A percentile compares a stretch with the other conserved stretches of the same genome.
These are phyloP conservation scores for Lophotis ruficrista DNA, from an alignment of 2,113 vertebrate species.

Conservation along the genomic window DNA sequence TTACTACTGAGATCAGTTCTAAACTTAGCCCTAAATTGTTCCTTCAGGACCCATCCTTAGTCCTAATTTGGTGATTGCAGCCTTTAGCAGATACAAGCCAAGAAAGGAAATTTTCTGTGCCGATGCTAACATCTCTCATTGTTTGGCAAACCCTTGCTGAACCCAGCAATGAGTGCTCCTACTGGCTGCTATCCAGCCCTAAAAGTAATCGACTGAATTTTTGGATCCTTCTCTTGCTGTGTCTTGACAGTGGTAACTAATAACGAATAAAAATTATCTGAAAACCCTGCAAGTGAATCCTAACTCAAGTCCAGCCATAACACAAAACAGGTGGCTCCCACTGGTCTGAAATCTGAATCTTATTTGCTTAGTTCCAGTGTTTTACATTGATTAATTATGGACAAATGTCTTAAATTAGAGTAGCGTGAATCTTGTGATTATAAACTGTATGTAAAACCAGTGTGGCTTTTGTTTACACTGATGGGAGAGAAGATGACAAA, in stretches of 20 bases:
- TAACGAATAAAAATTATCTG: conserved; percentile 5
- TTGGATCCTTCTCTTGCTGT: conserved; percentile 15
- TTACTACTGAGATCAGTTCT: neutral
- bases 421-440: neutral
- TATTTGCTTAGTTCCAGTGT: neutral
- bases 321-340: neutral
- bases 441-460: neutral
- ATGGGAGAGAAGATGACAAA: neutral
- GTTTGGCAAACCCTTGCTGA: conserved; percentile 12
- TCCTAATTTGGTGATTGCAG: conserved; percentile 42
- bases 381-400: neutral
- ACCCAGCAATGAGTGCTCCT: neutral
- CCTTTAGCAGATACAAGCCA: conserved; percentile 4
- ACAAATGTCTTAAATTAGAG: neutral
- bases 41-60: neutral
- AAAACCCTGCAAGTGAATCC: neutral
- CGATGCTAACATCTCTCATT: neutral
- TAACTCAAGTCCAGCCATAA: neutral
- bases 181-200: conserved; percentile 11
- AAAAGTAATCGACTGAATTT: neutral
- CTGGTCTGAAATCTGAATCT: neutral
- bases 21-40: conserved; percentile 28
- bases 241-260: conserved; percentile 54
- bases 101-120: conserved; percentile 52
- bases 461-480: neutral